phyloP scores from a whole-genome alignment of 2,113 vertebrate species.

The Syrmaticus mikado region DNA sequence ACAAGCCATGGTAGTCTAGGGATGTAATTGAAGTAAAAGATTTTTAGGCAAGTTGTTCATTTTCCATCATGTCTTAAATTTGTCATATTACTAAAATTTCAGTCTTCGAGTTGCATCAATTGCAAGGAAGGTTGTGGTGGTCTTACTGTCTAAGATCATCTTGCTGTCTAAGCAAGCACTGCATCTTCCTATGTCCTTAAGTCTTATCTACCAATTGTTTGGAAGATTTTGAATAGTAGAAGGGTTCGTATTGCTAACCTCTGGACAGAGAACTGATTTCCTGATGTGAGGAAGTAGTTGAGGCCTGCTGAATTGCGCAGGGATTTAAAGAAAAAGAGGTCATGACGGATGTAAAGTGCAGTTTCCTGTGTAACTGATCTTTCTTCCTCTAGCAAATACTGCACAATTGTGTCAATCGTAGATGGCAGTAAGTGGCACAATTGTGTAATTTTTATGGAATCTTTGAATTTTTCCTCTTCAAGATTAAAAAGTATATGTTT shows the following conservation, averaged over 20 bases:
- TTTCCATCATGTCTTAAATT: background rate
- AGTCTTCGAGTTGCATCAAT: background rate
- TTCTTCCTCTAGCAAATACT: slow-evolving; percentile 57
- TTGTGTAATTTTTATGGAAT: background rate
- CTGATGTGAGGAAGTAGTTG: background rate
- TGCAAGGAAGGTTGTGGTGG: background rate
- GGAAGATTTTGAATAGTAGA: background rate
- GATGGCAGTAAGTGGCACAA: background rate
- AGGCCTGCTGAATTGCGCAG: background rate
- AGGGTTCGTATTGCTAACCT: slow-evolving; percentile 4
- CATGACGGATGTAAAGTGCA: background rate
- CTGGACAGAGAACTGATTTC: background rate
- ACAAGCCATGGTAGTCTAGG: background rate
- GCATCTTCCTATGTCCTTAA: background rate
- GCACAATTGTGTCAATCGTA: background rate
- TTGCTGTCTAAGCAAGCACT: background rate
- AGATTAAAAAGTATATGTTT: background rate
- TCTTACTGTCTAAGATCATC: background rate
- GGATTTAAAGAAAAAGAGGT: background rate
- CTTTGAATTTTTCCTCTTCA: background rate
- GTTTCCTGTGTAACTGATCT: background rate
- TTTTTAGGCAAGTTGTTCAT: background rate
- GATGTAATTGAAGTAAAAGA: background rate
- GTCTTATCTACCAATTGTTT: background rate
- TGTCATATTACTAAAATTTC: slow-evolving; percentile 19